Base-by-base conservation (phyloP, 2,113 vertebrate genomes). In the Cyanoderma ruficeps region DNA sequence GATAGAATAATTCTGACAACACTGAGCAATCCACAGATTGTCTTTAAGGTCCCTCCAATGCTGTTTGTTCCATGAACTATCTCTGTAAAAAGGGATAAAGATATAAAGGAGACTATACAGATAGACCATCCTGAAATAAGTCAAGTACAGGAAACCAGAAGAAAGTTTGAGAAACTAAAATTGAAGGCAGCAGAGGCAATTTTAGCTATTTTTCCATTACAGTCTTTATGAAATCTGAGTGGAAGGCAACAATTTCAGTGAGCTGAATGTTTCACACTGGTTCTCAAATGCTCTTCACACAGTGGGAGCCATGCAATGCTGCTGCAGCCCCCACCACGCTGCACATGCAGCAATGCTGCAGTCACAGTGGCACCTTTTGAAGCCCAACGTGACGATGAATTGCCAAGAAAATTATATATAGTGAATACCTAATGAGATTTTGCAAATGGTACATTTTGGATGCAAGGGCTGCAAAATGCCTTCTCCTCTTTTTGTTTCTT, bases 271-370 rank as follows among this genome's bases (percentile, higher is more conserved):
- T 67, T 35, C 63, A 65, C 83, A 77, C 28, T 18, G 5, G 33
- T 22, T 83, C 53, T 37, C 83, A 71, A 59, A 49, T 2, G 17
- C 55, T n/a, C 53, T 44, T 52, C 49, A 2, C 27, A 13, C n/a
- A 8, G 31, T 0, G 12, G 11, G 16, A 55, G 52, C 9, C 4
- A 6, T 3, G 41, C 13, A 60, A 4, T 1, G 28, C 33, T 19
- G 41, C 2, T 9, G 63, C 47, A 52, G n/a, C 7, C 52, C 35
- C 27, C 64, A 21, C 12, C 59, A 20, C 4, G 2, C 9, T 24
- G 31, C 30, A 49, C 0, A 0, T 22, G 60, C 89, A 39, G 56
- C 0, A 0, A 55, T 1, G 46, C 64, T 12, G 10, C 0, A 7
- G 28, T 11, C 65, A 67, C 6, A 3, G 44, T 2, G 27, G 39